These are phyloP conservation scores for Clarias pachynema DNA, from an alignment of 2,797 vertebrate genomes.

Conservation along the genomic window DNA sequence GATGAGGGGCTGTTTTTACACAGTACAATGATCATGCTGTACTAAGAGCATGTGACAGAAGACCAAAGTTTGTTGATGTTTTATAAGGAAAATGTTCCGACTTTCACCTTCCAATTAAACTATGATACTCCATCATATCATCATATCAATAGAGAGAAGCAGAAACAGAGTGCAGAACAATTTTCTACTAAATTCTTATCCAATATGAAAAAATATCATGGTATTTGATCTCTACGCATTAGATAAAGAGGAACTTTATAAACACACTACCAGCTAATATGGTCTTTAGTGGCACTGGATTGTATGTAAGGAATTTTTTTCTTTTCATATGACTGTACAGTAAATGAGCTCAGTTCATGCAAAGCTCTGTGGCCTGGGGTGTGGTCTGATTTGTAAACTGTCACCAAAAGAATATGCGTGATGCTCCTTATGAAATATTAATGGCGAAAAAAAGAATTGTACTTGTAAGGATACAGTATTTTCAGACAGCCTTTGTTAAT, in stretches of 20 bases:
- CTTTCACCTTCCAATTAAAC: conserved; percentile 21
- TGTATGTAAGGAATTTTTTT: no score
- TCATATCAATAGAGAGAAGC: neutral
- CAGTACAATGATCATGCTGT: conserved; percentile 35
- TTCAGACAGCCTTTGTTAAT: neutral
- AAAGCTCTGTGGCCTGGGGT: neutral
- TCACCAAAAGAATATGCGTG: neutral
- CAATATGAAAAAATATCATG: neutral
- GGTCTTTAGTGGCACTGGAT: no score
- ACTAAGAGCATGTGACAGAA: conserved; percentile 47
- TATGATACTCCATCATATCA: neutral
- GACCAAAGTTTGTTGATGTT: conserved; percentile 9
- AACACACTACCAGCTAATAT: no score
- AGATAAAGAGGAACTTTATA: no score
- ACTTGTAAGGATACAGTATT: no score
- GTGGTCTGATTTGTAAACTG: neutral
- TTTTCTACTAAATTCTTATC: neutral
- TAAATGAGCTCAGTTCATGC: no score
- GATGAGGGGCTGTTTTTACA: conserved; percentile 31
- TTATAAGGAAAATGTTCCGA: conserved; percentile 12
- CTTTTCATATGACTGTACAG: neutral
- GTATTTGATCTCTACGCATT: no score
- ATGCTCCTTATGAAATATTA: neutral
- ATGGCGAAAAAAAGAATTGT: neutral
- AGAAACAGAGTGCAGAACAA: neutral